Percentiles rank a stretch among this genome's conserved stretches.
Evolutionary conservation across 2,113 vertebrate genomes (phyloP).

Genomic region (Oreamnos americanus): DNA sequence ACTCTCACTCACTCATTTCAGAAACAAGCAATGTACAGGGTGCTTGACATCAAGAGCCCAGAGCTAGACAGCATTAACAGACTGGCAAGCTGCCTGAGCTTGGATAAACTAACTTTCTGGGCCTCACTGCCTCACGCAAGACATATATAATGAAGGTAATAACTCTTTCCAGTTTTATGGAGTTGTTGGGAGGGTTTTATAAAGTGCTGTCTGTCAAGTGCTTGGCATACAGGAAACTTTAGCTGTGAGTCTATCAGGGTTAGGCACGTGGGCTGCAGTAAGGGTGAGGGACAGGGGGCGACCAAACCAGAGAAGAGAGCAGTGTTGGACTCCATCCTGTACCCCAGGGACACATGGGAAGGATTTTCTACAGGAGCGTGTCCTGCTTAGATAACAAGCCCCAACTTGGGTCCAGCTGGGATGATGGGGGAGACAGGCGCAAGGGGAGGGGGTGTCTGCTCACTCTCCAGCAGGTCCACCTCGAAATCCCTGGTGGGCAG

Average conservation of each 20-base stretch:
- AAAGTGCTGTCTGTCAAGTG: neutral
- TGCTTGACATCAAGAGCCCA: neutral
- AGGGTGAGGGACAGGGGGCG: neutral
- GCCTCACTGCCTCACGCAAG: neutral
- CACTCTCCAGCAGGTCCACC: constrained; percentile 93
- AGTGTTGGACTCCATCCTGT: neutral
- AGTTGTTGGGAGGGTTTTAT: neutral
- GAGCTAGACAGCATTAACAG: neutral
- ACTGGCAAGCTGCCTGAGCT: neutral
- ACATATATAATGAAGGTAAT: neutral
- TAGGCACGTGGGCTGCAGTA: neutral
- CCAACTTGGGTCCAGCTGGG: neutral
- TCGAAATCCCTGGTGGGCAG: constrained; percentile 82
- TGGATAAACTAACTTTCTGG: neutral
- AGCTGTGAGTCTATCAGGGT: neutral
- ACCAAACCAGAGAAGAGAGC: neutral
- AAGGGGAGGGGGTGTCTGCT: constrained; percentile 32
- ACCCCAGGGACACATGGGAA: neutral
- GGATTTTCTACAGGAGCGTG: neutral
- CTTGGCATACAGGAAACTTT: neutral
- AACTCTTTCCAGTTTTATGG: neutral
- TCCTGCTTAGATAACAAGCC: neutral
- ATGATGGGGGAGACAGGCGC: accelerated
- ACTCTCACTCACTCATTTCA: neutral
- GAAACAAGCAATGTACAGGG: neutral